phyloP scores from a whole-genome alignment of 2,797 vertebrate genomes.

The Liasis olivaceus region DNA sequence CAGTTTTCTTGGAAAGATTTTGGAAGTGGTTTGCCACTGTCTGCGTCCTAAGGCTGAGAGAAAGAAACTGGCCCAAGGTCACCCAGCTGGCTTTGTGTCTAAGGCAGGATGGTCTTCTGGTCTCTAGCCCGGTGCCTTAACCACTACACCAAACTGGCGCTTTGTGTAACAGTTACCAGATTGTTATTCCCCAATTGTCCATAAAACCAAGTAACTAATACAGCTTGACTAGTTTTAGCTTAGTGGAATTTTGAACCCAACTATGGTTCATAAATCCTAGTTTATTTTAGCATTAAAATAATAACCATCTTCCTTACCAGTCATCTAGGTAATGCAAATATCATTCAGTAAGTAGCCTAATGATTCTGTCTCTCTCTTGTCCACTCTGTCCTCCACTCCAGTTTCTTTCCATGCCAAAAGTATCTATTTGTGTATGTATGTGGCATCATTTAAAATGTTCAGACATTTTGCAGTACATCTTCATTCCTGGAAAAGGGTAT shows the following conservation, averaged over 20 bases:
- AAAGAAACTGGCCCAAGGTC: too few relatives aligned
- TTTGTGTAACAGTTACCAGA: too few relatives aligned
- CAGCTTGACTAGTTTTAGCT: not conserved
- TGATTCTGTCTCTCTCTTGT: not conserved
- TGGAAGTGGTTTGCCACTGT: too few relatives aligned
- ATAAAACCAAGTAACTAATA: not conserved
- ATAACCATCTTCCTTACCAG: not conserved
- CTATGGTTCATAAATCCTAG: not conserved
- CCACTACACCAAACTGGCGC: too few relatives aligned
- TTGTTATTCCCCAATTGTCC: not conserved
- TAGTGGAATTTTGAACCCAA: not conserved
- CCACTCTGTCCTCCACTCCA: not conserved
- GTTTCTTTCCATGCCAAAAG: not conserved
- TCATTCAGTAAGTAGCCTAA: not conserved
- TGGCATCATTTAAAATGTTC: not conserved
- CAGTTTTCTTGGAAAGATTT: too few relatives aligned
- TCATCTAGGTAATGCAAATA: not conserved
- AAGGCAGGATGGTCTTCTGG: not conserved
- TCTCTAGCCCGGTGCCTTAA: too few relatives aligned
- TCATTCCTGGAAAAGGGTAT: not conserved
- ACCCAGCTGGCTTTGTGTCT: too few relatives aligned
- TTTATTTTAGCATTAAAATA: not conserved
- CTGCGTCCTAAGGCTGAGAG: too few relatives aligned
- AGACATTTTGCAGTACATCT: not conserved
- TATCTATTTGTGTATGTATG: not conserved